A percentile compares a stretch with the other conserved stretches of the same genome.
phyloP scores from a whole-genome alignment of 2,113 vertebrate species.

The Alligator sinensis region DNA sequence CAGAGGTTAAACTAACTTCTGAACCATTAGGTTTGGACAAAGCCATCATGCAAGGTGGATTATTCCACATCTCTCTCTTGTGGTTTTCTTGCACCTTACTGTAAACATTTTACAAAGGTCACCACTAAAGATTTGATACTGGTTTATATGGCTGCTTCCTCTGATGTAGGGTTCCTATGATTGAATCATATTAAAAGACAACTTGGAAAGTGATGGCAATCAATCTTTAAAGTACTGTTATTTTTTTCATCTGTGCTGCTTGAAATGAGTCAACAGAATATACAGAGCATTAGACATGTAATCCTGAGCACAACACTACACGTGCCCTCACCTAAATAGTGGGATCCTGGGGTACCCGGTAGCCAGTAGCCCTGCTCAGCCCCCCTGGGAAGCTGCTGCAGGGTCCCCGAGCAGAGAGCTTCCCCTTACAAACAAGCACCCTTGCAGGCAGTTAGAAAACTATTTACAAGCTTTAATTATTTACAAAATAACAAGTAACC shows the following conservation, averaged over 20 bases:
- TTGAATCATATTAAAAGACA: slow-evolving; percentile 31
- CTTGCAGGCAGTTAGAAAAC: too few species aligned
- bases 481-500: too few species aligned
- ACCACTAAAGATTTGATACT: neutral
- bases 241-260: neutral
- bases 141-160: too few species aligned
- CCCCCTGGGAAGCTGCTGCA: too few species aligned
- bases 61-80: neutral
- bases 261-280: neutral
- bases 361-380: too few species aligned
- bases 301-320: too few species aligned
- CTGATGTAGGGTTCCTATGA: neutral
- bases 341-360: neutral
- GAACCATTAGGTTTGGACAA: neutral
- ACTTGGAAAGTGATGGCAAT: slow-evolving; percentile 30
- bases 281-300: neutral
- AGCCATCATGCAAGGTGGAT: neutral
- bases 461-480: too few species aligned
- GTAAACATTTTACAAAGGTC: neutral
- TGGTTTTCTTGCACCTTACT: neutral
- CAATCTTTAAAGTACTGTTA: slow-evolving; percentile 46
- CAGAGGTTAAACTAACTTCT: neutral
- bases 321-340: neutral
- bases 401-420: too few species aligned
- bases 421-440: too few species aligned